Percentiles rank a stretch among this genome's conserved stretches.
phyloP scores from a whole-genome alignment of 1,140 invertebrate genomes.

The Cheumatopsyche charites region DNA sequence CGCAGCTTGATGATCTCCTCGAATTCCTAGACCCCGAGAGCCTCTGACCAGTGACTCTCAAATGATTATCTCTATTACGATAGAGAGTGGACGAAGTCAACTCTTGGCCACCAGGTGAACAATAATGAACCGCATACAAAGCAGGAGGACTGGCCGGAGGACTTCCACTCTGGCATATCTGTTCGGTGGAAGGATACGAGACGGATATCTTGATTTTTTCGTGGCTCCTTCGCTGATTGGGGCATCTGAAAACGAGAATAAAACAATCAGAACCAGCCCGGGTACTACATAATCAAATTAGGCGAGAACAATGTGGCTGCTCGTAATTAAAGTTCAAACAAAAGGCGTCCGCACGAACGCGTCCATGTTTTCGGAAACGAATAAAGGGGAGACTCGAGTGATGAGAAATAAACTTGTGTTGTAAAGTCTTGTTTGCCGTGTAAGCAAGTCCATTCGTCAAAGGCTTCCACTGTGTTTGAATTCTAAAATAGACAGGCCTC shows the following conservation, averaged over 20 bases:
- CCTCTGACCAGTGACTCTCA: conserved; percentile 54
- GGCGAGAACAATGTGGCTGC: too few species aligned
- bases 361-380: background rate
- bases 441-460: conserved; percentile 14
- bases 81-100: conserved; percentile 52
- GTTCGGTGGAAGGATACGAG: conserved; percentile 80
- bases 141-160: conserved; percentile 55
- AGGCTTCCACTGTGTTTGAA: conserved; percentile 18
- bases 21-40: conserved; percentile 48
- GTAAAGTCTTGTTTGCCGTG: conserved; percentile 10
- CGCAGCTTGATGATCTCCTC: conserved; percentile 52
- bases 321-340: conserved; percentile 12
- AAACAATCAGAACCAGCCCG: background rate
- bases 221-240: conserved; percentile 65
- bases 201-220: conserved; percentile 83
- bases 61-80: conserved; percentile 53
- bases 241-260: conserved; percentile 57
- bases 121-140: conserved; percentile 67
- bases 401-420: conserved; percentile 20
- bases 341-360: background rate
- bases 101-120: conserved; percentile 61
- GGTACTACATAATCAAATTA: too few species aligned
- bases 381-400: background rate
- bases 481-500: conserved; percentile 13
- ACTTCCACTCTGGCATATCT: conserved; percentile 63